A percentile compares a stretch with the other conserved stretches of the same genome.
phyloP scores from a whole-genome alignment of 2,797 vertebrate genomes.

The Hoplostethus mediterraneus region DNA sequence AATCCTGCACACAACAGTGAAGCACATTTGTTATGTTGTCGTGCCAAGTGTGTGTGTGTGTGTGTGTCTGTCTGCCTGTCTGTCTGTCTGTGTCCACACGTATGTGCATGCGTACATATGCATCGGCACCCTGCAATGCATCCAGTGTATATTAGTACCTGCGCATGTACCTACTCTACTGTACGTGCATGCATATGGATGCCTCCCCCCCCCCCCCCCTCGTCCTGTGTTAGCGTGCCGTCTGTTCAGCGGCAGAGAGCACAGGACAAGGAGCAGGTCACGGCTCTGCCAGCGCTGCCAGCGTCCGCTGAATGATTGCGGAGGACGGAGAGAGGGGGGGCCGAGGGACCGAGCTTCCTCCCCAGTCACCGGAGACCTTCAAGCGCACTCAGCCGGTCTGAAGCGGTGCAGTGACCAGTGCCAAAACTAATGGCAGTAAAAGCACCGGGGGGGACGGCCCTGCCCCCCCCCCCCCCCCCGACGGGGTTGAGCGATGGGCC shows the following conservation, averaged over 20 bases:
- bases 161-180: background rate
- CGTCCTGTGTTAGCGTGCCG: slow-evolving; percentile 17
- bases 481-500: slow-evolving; percentile 66
- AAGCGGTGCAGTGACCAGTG: slow-evolving; percentile 62
- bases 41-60: slow-evolving; percentile 50
- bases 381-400: slow-evolving; percentile 58
- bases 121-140: slow-evolving; percentile 35
- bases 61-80: slow-evolving; percentile 35
- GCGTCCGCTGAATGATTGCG: slow-evolving; percentile 59
- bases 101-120: slow-evolving; percentile 55
- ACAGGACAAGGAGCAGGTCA: slow-evolving; percentile 8
- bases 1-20: slow-evolving; percentile 71
- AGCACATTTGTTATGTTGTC: slow-evolving; percentile 81
- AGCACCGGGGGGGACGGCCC: slow-evolving; percentile 53
- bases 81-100: slow-evolving; percentile 28
- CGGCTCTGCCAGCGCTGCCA: slow-evolving; percentile 35
- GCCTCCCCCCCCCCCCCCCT: background rate
- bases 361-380: slow-evolving; percentile 51
- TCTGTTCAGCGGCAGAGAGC: background rate
- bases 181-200: slow-evolving; percentile 7
- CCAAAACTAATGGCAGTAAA: slow-evolving; percentile 71
- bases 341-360: slow-evolving; percentile 51
- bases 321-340: slow-evolving; percentile 60
- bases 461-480: too few species aligned
- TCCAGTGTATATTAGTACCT: slow-evolving; percentile 17